Base-by-base conservation (phyloP, 1,140 invertebrate species). In the Dendrolimus punctatus region DNA sequence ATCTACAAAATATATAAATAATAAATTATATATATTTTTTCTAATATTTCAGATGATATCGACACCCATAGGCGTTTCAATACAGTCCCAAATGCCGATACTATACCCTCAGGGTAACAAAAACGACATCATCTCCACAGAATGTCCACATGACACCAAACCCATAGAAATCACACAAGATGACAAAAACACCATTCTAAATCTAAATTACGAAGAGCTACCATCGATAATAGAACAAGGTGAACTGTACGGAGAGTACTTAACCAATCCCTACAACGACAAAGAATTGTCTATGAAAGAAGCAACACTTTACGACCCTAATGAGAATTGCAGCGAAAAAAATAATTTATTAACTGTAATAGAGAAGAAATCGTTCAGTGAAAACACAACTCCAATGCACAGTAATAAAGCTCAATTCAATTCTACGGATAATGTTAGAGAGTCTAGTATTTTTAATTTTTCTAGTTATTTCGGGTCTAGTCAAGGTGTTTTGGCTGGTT, bases 381-480 rank as follows among this genome's bases (percentile, higher is more conserved):
- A 78, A 38, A 83, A 82, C 60, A 62, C 78, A 6, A 88, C 82
- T 5, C 81, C 83, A 46, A 76, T 85, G 80, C 73, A 80, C 46
- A 66, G 46, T 48, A 71, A 72, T 70, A 69, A 81, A 40, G 58
- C 83, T 58, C 74, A 81, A 54, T 88, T 88, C 52, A 69, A 74
- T 4, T 88, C 87, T 6, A 85, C 69, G 6, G 87, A 88, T 49
- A 87, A 88, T 49, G 68, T 88, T 0, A 78, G 74, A 10, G 66
- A 80, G 9, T 79, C 79, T 5, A 64, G 83, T 50, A 78, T 83
- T 42, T 87, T 87, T 46, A 88, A 86, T 53, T 87, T 87, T 53
- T 68, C 89, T 0, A 90, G 88, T 68, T 92, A 91, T 64, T 92
- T 92, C 64, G 87, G 85, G 46, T 80, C 83, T 50, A 82, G 86